Evolutionary conservation across 2,888 invertebrate species (phyloP).

Genomic region (Ryuthela nishihirai): DNA sequence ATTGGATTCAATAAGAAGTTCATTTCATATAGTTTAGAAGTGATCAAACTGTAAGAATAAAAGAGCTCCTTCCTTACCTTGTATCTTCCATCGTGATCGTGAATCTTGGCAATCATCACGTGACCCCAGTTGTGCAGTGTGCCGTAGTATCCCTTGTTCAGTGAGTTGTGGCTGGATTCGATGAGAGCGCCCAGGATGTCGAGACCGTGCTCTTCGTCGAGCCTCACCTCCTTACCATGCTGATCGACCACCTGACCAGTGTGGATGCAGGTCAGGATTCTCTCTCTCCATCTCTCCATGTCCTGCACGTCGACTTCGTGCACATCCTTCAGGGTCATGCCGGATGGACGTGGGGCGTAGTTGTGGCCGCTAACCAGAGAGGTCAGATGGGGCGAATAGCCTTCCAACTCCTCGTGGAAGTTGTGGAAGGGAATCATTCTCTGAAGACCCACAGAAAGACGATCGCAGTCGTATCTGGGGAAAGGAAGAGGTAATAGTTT

Average conservation of each 20-base stretch:
- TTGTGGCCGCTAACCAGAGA: slow-evolving; percentile 37
- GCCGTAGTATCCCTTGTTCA: slow-evolving; percentile 54
- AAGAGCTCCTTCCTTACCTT: slow-evolving; percentile 62
- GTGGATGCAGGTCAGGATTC: slow-evolving; percentile 68
- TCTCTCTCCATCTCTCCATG: slow-evolving; percentile 70
- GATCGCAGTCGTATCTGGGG: slow-evolving; percentile 39
- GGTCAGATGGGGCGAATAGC: slow-evolving; percentile 40
- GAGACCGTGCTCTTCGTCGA: slow-evolving; percentile 68
- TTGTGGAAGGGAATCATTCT: slow-evolving; percentile 58
- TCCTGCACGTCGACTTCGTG: slow-evolving; percentile 28
- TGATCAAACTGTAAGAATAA: no score
- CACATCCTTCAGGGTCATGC: slow-evolving; percentile 22
- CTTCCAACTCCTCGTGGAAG: slow-evolving; percentile 33
- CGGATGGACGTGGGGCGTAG: slow-evolving; percentile 39
- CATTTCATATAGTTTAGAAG: no score
- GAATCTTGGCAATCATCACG: slow-evolving; percentile 68
- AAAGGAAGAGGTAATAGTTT: slow-evolving; percentile 23
- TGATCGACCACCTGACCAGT: slow-evolving; percentile 60
- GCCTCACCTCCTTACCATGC: slow-evolving; percentile 55
- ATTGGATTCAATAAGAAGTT: no score
- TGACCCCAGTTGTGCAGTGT: slow-evolving; percentile 80
- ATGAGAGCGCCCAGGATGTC: slow-evolving; percentile 74
- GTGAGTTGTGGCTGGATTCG: slow-evolving; percentile 56
- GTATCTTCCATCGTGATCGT: slow-evolving; percentile 74
- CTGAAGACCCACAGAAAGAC: slow-evolving; percentile 49